Conservation (phyloP, 2,888 invertebrate species). For the Galerucella nymphaeae region DNA sequence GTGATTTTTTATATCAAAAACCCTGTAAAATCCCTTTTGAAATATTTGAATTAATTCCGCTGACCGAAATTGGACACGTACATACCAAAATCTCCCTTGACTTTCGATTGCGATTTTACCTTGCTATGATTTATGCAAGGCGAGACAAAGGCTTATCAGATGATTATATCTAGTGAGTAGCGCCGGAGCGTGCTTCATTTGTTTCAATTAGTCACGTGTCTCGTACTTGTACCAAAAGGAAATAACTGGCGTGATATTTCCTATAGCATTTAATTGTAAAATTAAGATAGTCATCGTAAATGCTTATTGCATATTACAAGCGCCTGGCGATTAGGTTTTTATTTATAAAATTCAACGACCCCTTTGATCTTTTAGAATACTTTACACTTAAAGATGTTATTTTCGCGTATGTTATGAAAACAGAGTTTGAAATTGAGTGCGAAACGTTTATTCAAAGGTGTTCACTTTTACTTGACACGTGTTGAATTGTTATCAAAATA, state of each 20-base stretch:
- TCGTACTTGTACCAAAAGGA: conserved; percentile 22
- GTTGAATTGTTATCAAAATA: conserved; percentile 44
- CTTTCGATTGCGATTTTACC: conserved; percentile 4
- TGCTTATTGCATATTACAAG: not conserved
- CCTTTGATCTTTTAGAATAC: conserved; percentile 49
- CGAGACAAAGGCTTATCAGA: conserved; percentile 31
- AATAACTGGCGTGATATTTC: conserved; percentile 28
- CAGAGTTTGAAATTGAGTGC: conserved; percentile 36
- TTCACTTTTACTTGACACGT: conserved; percentile 41
- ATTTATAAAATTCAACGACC: not conserved
- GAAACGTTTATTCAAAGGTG: conserved; percentile 33
- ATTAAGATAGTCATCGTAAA: conserved; percentile 23
- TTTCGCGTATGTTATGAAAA: conserved; percentile 46
- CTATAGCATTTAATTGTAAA: conserved; percentile 30
- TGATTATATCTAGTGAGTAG: conserved; percentile 29
- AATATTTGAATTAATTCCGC: not conserved
- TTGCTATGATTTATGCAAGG: conserved; percentile 25
- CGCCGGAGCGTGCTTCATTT: conserved; percentile 36
- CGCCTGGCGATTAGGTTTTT: not conserved
- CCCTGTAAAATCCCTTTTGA: not conserved
- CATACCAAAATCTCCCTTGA: not conserved
- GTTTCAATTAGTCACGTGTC: conserved; percentile 38
- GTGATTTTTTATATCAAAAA: no score
- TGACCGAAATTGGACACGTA: conserved; percentile 3
- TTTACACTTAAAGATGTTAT: conserved; percentile 51